A percentile compares a stretch with the other conserved stretches of the same genome.
These are phyloP conservation scores for Crocodylus rhombifer DNA, from an alignment of 2,797 vertebrate genomes.

Conservation along the genomic window DNA sequence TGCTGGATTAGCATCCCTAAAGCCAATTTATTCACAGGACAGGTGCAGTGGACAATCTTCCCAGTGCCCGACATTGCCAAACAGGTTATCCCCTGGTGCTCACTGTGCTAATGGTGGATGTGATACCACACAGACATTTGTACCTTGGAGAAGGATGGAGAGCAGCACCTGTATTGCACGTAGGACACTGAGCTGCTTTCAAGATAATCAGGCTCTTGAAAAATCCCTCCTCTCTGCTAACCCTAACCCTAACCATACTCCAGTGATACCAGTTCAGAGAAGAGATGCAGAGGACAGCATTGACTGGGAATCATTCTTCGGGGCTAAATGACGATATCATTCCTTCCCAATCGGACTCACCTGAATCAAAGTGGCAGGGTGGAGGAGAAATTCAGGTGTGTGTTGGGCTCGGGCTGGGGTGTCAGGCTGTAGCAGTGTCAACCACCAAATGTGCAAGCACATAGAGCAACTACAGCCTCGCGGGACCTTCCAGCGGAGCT, in stretches of 20 bases:
- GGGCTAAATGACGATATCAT: neutral
- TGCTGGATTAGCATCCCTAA: neutral
- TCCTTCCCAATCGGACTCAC: neutral
- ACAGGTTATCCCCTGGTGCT: neutral
- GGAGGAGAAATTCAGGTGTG: neutral
- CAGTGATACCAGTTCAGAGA: neutral
- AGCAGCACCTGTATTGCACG: neutral
- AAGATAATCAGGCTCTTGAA: neutral
- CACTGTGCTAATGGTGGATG: neutral
- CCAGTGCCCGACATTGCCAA: neutral
- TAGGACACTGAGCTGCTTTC: neutral
- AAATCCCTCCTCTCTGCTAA: neutral
- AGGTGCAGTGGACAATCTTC: neutral
- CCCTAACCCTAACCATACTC: neutral
- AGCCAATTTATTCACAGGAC: neutral
- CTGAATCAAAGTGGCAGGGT: neutral
- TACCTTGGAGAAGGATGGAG: neutral
- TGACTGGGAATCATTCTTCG: neutral
- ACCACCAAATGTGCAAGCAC: neutral
- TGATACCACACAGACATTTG: too few relatives aligned
- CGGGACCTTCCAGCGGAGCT: neutral
- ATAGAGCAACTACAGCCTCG: neutral
- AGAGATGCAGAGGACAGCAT: neutral
- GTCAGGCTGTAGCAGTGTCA: too few relatives aligned
- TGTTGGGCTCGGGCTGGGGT: neutral